Percentiles rank a stretch among this genome's conserved stretches.
Evolutionary conservation across 2,888 invertebrate species (phyloP).

Genomic region (Phaedon cochleariae): DNA sequence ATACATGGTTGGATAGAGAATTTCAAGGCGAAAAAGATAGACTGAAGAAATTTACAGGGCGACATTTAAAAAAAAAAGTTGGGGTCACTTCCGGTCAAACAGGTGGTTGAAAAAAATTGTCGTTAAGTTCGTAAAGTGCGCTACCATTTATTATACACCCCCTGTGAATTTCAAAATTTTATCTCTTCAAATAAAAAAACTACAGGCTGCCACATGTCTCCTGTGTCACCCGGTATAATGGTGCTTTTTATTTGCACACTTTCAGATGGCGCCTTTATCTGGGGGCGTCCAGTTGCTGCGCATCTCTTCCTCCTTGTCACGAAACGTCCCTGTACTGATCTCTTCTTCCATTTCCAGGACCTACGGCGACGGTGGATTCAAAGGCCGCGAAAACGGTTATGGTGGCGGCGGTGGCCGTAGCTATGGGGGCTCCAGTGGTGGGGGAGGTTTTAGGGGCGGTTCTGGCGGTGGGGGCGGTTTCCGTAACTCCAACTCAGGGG

Average conservation of each 20-base stretch:
- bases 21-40: no score
- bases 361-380: slow-evolving; percentile 5
- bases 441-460: slow-evolving; percentile 13
- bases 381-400: slow-evolving; percentile 12
- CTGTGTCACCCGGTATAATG: no score
- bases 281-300: neutral
- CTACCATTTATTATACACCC: no score
- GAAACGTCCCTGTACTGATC: neutral
- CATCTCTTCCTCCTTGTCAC: neutral
- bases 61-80: no score
- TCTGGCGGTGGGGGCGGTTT: slow-evolving; percentile 10
- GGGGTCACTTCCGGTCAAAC: no score
- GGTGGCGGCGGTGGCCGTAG: slow-evolving; percentile 16
- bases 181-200: no score
- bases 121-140: no score
- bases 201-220: no score
- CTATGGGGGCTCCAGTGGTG: slow-evolving; percentile 14
- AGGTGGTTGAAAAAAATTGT: no score
- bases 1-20: no score
- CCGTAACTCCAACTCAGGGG: slow-evolving; percentile 4
- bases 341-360: neutral
- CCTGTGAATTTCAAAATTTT: no score
- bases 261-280: neutral
- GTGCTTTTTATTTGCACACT: neutral
- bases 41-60: no score